Evolutionary conservation across 2,113 vertebrate genomes (phyloP), one percentile per base, ranked within the genome.

Genomic region (Oncorhynchus gorbuscha): DNA sequence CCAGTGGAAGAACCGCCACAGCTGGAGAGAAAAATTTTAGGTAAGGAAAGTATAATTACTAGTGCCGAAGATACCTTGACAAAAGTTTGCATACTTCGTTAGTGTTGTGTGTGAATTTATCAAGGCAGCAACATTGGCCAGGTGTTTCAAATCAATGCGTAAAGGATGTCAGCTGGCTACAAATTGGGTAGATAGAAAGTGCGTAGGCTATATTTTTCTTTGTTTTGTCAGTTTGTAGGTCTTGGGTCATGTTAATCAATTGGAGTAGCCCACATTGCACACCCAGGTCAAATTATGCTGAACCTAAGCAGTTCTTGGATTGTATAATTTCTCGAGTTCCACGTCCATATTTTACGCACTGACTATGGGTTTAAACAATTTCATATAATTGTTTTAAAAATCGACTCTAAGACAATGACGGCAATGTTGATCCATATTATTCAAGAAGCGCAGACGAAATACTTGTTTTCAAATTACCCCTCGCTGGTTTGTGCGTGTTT

Each of bases 11-110:
- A 90, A 4, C 76, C 86, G 11, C 82, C 88, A 1, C 91, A 90
- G 69, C 84, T 88, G 5, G 93, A 94, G 87, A 91, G 90, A 71
- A 94, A 91, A 88, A 80, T 93, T 24, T 91, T 94, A 81, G 93
- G 93, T 94, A 89, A 76, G 90, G 81, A 16, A 64, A 16, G 51
- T 64, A 22, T 22, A 26, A 64, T 64, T 64, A 64, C 24, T 26
- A 64, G 5, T 26, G 61, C 2, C 11, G 12, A n/a, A n/a, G 9
- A 24, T 1, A 12, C 24, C 1, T 24, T 64, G 12, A 39, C 18
- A 16, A n/a, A 39, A 18, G 12, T 55, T 69, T n/a, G 9, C n/a
- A 0, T 5, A 18, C 22, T 28, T 39, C 35, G 30, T 35, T 24
- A 64, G 59, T 18, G 9, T 73, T 20, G 12, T 11, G 61, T n/a